Base-by-base conservation (phyloP, 1,140 invertebrate genomes). In the Pararge aegeria region DNA sequence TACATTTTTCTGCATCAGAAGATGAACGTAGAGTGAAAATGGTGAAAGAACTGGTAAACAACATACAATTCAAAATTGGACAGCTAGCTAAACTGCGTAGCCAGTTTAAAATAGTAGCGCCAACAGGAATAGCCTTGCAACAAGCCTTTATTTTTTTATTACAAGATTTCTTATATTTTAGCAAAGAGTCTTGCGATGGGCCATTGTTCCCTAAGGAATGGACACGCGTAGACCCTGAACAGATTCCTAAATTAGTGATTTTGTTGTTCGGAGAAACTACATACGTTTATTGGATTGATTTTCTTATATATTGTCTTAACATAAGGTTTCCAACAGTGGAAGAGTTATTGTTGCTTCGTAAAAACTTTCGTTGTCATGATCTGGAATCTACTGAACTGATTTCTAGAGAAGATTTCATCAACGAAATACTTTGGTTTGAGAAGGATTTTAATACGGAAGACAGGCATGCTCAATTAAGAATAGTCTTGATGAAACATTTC, bases 231-330 rank as follows among this genome's bases (percentile, higher is more conserved):
- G 73, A 88, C 55, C 77, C 89, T 0, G 65, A 84, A 15, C 78
- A 91, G 48, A 70, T 93, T 4, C 74, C 83, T 10, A 78, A 82
- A 38, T 54, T 93, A 6, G 77, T 92, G 1, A 65, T 70, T 40
- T 56, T 70, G 10, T 20, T 93, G 13, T 94, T 91, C 68, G 92
- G 90, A 0, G 80, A 90, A 29, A 78, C 77, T 0, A 78, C 83
- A 2, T 90, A 90, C 38, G 57, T 93, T 9, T 90, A 93, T 72
- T 94, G 93, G 93, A 91, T 90, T 68, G 92, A 93, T 71, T 93
- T 94, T 61, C 75, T 94, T 10, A 80, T 93, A 56, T 92, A 91
- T 66, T 91, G 90, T 68, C 74, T 93, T 10, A 83, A 91, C 51
- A 68, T 93, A 10, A 64, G 74, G 16, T 91, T 87, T 66, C 92